Evolutionary conservation across 1,140 invertebrate genomes (phyloP).

Genomic region (Nasonia longicornis): DNA sequence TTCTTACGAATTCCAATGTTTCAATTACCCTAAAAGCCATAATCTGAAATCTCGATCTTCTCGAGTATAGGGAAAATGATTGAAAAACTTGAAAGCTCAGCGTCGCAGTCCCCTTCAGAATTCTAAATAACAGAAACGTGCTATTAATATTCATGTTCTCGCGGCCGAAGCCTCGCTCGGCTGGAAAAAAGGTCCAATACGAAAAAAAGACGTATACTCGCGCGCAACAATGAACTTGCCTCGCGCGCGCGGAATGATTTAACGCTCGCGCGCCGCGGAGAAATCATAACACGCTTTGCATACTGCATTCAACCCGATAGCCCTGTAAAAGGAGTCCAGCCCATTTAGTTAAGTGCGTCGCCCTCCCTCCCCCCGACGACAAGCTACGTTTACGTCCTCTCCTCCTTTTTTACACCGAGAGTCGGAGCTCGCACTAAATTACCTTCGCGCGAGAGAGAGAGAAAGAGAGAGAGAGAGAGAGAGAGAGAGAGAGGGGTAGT

Average conservation of each 20-base stretch:
- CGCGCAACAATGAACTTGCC: not conserved
- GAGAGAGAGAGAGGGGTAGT: no score
- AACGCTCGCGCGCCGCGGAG: not conserved
- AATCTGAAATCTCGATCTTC: not conserved
- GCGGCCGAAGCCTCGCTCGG: not conserved
- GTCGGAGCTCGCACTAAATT: constrained; percentile 17
- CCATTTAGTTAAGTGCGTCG: constrained; percentile 31
- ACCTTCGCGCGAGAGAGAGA: not conserved
- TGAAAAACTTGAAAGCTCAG: constrained; percentile 5
- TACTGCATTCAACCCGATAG: constrained; percentile 38
- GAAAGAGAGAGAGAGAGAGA: no score
- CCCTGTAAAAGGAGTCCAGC: constrained; percentile 8
- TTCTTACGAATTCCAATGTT: not conserved
- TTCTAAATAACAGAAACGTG: not conserved
- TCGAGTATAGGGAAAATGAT: not conserved
- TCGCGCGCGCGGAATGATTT: not conserved
- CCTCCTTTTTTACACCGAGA: constrained; percentile 6
- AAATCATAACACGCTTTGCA: constrained; percentile 32
- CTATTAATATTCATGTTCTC: not conserved
- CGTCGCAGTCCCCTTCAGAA: not conserved
- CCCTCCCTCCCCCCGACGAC: not conserved
- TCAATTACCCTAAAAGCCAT: not conserved
- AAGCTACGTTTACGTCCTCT: not conserved
- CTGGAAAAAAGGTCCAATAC: not conserved
- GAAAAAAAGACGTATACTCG: not conserved